phyloP scores from a whole-genome alignment of 2,888 invertebrate species.

The Drosophila testacea region DNA sequence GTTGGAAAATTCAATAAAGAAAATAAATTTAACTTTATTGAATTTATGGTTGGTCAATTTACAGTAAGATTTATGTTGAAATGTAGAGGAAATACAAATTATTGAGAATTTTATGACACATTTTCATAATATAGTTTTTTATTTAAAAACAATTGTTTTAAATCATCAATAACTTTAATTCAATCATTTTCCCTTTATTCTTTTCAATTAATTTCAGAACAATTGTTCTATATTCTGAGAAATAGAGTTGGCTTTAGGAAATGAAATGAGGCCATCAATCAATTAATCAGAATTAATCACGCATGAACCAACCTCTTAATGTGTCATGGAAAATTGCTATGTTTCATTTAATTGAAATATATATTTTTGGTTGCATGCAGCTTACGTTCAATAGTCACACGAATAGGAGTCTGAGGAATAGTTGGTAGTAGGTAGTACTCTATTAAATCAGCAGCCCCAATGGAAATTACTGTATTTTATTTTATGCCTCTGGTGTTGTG shows the following conservation, averaged over 20 bases:
- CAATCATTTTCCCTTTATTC: background rate
- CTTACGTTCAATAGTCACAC: background rate
- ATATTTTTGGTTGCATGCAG: constrained; percentile 27
- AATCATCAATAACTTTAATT: background rate
- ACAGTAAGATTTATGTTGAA: background rate
- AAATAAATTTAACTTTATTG: background rate
- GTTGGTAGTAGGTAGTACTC: background rate
- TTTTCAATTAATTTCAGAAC: too few relatives aligned
- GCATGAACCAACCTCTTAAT: background rate
- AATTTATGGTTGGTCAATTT: background rate
- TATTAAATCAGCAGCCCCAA: constrained; percentile 38
- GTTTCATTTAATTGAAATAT: constrained; percentile 48
- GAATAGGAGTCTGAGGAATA: background rate
- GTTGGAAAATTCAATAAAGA: background rate
- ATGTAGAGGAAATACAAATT: background rate
- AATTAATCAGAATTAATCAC: constrained; percentile 30
- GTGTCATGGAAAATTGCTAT: constrained; percentile 25
- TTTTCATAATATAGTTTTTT: too few relatives aligned
- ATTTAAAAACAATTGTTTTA: too few relatives aligned
- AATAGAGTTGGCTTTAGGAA: background rate
- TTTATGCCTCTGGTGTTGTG: constrained; percentile 17
- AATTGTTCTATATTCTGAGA: too few relatives aligned
- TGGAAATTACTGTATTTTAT: constrained; percentile 34
- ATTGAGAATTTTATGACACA: too few relatives aligned
- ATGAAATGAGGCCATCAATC: constrained; percentile 55